Conservation (phyloP, 2,797 vertebrate species). For the Sebastes ruberrimus region DNA sequence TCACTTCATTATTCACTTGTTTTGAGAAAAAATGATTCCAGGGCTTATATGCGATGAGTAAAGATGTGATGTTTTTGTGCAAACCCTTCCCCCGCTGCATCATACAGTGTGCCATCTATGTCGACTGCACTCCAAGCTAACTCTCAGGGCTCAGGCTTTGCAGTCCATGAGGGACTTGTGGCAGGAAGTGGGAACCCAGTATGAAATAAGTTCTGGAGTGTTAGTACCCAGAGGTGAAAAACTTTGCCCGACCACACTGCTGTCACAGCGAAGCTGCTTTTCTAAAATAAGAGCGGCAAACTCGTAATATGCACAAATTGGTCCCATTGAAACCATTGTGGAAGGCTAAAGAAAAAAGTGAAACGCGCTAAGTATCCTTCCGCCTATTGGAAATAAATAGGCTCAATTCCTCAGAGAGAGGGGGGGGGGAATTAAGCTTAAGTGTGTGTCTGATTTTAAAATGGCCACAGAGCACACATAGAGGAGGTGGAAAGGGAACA, state of each 20-base stretch:
- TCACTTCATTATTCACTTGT: background rate
- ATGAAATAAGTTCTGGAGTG: slow-evolving; percentile 44
- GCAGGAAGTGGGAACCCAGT: slow-evolving; percentile 52
- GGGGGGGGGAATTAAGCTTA: slow-evolving; percentile 49
- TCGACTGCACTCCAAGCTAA: slow-evolving; percentile 34
- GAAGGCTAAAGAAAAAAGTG: slow-evolving; percentile 32
- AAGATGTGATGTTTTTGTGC: background rate
- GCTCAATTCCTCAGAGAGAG: slow-evolving; percentile 39
- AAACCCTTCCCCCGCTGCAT: slow-evolving; percentile 31
- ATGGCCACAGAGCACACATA: slow-evolving; percentile 27
- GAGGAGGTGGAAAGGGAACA: slow-evolving; percentile 49
- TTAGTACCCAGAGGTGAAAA: slow-evolving; percentile 65
- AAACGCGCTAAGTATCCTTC: slow-evolving; percentile 45
- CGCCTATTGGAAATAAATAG: slow-evolving; percentile 62
- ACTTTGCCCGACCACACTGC: slow-evolving; percentile 35
- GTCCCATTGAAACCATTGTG: slow-evolving; percentile 72
- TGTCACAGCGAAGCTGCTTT: slow-evolving; percentile 46
- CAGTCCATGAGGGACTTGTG: slow-evolving; percentile 38
- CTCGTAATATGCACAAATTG: slow-evolving; percentile 72
- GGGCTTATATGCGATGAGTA: background rate
- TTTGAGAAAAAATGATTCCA: background rate
- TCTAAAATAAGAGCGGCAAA: slow-evolving; percentile 48
- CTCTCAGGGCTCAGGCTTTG: slow-evolving; percentile 22
- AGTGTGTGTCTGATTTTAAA: slow-evolving; percentile 65
- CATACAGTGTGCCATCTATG: slow-evolving; percentile 13